These are phyloP conservation scores for Tetheella fluctuosa DNA, from an alignment of 2,888 invertebrate genomes.

Conservation along the genomic window DNA sequence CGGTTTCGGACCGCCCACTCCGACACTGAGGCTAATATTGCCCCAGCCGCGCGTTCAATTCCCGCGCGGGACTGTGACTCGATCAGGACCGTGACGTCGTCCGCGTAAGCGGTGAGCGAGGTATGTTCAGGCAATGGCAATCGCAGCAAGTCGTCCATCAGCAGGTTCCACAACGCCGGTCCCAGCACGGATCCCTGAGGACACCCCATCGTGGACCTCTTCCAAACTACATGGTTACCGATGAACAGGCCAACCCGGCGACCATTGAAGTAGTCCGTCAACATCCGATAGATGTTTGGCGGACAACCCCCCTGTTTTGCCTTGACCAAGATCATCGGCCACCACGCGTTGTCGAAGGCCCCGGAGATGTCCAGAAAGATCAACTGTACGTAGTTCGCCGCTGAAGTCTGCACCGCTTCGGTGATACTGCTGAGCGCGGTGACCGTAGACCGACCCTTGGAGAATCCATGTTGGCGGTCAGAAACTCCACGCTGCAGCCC, in stretches of 20 bases:
- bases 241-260: conserved; percentile 29
- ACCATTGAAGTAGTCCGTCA: conserved; percentile 34
- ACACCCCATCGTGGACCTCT: conserved; percentile 33
- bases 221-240: conserved; percentile 23
- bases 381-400: conserved; percentile 29
- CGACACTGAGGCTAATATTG: conserved; percentile 12
- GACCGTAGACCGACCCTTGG: conserved; percentile 33
- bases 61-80: conserved; percentile 24
- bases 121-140: conserved; percentile 27
- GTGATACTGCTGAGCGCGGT: conserved; percentile 27
- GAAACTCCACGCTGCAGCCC: conserved; percentile 18
- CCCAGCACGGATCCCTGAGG: conserved; percentile 37
- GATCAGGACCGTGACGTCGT: conserved; percentile 34
- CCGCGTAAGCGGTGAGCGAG: conserved; percentile 31
- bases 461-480: conserved; percentile 43
- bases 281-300: conserved; percentile 33
- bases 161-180: conserved; percentile 33
- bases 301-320: conserved; percentile 32
- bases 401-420: not conserved
- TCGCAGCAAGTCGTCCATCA: conserved; percentile 34
- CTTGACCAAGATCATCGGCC: conserved; percentile 45
- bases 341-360: conserved; percentile 48
- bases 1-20: conserved; percentile 29
- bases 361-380: conserved; percentile 43
- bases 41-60: conserved; percentile 20